Conservation (phyloP, 2,113 vertebrate genomes). For the Numenius arquata region DNA sequence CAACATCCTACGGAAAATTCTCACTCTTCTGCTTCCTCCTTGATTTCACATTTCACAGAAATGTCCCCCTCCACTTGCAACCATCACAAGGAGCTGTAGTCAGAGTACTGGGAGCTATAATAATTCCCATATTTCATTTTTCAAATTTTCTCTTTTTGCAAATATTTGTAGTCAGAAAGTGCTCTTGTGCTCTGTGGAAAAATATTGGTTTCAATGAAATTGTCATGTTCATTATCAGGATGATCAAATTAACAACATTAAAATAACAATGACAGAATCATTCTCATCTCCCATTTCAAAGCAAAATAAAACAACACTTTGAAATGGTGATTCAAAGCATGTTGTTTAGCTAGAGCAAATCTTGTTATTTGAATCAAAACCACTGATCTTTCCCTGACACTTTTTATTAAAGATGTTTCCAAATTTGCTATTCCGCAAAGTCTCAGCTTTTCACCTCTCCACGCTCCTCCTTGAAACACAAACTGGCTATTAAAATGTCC, state of each 20-base stretch:
- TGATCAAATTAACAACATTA: constrained; percentile 14
- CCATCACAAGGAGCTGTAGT: neutral
- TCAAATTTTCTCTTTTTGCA: neutral
- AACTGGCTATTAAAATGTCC: neutral
- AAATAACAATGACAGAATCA: neutral
- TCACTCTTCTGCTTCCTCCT: constrained; percentile 33
- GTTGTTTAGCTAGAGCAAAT: neutral
- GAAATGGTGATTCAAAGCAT: constrained; percentile 28
- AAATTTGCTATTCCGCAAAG: neutral
- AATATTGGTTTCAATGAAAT: neutral
- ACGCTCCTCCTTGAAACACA: neutral
- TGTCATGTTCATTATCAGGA: constrained; percentile 13
- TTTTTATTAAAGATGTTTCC: neutral
- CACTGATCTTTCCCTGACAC: neutral
- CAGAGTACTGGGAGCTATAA: neutral
- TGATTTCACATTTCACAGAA: neutral
- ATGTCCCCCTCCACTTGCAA: neutral
- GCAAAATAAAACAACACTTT: constrained; percentile 4
- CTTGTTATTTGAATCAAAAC: neutral
- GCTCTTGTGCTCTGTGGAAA: neutral
- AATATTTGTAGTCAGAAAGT: neutral
- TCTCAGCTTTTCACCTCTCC: neutral
- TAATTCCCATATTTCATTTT: neutral
- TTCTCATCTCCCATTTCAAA: constrained; percentile 21
- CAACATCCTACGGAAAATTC: constrained; percentile 32